Evolutionary conservation across 2,113 vertebrate genomes (phyloP).

Genomic region (Campylomormyrus tamandua): DNA sequence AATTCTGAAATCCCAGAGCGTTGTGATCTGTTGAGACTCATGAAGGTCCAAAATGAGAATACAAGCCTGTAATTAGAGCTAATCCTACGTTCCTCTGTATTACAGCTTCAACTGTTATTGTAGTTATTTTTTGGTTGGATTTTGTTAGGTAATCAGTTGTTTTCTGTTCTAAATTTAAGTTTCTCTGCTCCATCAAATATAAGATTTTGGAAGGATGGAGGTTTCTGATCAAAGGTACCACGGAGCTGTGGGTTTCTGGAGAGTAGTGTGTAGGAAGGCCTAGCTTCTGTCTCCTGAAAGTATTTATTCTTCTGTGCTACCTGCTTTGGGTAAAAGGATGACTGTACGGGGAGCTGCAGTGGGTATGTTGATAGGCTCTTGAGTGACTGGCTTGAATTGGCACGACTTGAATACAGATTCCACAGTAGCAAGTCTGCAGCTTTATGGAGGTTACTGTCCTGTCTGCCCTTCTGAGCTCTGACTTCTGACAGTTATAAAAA

Average conservation of each 20-base stretch:
- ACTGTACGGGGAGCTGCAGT: background rate
- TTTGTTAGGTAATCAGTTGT: background rate
- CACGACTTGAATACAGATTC: background rate
- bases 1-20: background rate
- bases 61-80: background rate
- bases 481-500: background rate
- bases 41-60: background rate
- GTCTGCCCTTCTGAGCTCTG: background rate
- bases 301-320: background rate
- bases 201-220: background rate
- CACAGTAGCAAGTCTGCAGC: background rate
- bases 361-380: background rate
- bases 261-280: background rate
- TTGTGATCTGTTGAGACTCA: background rate
- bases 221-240: background rate
- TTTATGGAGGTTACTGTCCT: background rate
- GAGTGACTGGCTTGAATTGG: background rate
- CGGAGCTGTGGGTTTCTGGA: background rate
- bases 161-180: background rate
- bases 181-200: background rate
- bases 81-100: background rate
- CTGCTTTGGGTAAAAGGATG: background rate
- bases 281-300: background rate
- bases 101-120: background rate
- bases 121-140: background rate